Evolutionary conservation across 2,888 invertebrate species (phyloP).

Genomic region (Mythimna albipuncta): DNA sequence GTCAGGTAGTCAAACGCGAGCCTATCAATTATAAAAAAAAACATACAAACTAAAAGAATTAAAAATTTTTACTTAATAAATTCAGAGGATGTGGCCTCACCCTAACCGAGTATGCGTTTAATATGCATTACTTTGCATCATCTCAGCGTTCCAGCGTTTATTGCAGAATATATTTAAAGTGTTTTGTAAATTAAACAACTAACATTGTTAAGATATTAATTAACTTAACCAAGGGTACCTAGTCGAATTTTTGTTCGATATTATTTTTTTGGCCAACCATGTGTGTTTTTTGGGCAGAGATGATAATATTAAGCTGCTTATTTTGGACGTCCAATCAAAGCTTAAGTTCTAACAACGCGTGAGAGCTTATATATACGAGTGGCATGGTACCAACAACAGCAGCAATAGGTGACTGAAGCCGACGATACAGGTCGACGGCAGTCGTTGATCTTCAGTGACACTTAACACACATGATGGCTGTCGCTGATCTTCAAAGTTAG

Average conservation of each 20-base stretch:
- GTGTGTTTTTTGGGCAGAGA: neutral
- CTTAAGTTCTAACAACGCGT: too few species aligned
- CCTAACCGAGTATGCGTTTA: conserved; percentile 60
- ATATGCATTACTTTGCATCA: conserved; percentile 69
- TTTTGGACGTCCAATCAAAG: neutral
- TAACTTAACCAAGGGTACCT: conserved; percentile 16
- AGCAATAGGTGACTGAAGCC: too few species aligned
- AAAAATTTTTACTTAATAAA: neutral
- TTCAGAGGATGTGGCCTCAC: conserved; percentile 21
- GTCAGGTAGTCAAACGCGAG: too few species aligned
- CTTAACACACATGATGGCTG: too few species aligned
- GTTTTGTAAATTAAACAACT: conserved; percentile 45
- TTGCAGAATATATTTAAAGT: conserved; percentile 53
- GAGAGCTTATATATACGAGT: too few species aligned
- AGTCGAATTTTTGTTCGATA: conserved; percentile 6
- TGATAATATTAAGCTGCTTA: conserved; percentile 29
- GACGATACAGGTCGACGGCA: too few species aligned
- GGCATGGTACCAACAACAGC: too few species aligned
- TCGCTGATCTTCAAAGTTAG: too few species aligned
- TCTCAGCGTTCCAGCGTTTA: conserved; percentile 48
- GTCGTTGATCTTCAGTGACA: too few species aligned
- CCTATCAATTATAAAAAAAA: too few species aligned
- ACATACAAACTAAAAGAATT: too few species aligned
- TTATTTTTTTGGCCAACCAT: neutral
- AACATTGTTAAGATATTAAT: conserved; percentile 47